Evolutionary conservation across 2,888 invertebrate species (phyloP).

Genomic region (Trachelus iudaicus): DNA sequence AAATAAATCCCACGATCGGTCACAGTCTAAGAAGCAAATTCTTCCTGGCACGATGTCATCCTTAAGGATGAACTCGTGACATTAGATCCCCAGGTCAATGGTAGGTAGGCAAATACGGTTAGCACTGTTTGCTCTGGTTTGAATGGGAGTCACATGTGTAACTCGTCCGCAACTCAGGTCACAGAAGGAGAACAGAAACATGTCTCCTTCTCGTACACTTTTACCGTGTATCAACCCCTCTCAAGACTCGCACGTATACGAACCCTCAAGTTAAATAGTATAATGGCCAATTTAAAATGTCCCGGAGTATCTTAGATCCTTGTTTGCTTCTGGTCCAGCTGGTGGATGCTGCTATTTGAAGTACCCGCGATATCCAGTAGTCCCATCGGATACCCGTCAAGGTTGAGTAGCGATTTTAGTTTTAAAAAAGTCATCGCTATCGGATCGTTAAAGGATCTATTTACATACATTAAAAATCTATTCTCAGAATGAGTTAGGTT

Average conservation of each 20-base stretch:
- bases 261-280: slow-evolving; percentile 66
- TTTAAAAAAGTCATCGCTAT: not conserved
- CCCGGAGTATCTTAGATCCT: slow-evolving; percentile 60
- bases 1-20: not conserved
- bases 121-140: slow-evolving; percentile 60
- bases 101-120: slow-evolving; percentile 62
- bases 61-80: slow-evolving; percentile 32
- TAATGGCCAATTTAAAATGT: slow-evolving; percentile 66
- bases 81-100: slow-evolving; percentile 49
- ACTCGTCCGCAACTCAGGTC: slow-evolving; percentile 22
- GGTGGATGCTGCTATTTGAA: slow-evolving; percentile 5
- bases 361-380: not conserved
- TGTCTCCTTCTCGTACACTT: not conserved
- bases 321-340: slow-evolving; percentile 45
- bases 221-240: not conserved
- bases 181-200: not conserved
- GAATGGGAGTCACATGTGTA: slow-evolving; percentile 53
- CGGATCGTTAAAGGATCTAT: not conserved
- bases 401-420: not conserved
- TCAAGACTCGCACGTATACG: slow-evolving; percentile 7
- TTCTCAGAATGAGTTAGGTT: not conserved
- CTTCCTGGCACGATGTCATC: not conserved
- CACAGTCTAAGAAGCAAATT: not conserved
- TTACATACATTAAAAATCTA: not conserved
- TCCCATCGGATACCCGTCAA: not conserved